Base-by-base conservation (phyloP, 2,888 invertebrate genomes). In the Ichneumoninae sp. region DNA sequence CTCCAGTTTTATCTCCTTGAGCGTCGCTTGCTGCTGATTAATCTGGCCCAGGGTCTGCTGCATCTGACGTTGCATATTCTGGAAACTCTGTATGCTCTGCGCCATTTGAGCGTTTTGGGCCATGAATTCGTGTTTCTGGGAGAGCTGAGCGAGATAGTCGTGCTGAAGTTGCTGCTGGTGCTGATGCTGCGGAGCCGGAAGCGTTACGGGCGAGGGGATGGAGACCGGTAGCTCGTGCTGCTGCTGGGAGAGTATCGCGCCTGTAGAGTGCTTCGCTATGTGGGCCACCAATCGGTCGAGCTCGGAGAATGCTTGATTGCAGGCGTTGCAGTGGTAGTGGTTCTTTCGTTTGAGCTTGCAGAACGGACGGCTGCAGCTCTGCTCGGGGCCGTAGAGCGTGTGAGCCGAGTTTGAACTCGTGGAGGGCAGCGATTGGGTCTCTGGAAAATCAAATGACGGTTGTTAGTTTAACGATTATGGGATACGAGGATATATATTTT, bases 281-380 rank as follows among this genome's bases (percentile, higher is more conserved):
- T 97, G 97, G 0, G 95, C 95, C 40, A 96, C 94, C 65, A 97
- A 93, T 77, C 96, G 95, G 80, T 96, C 96, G 74, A 96, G 93
- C 89, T 97, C 96, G n/a, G 96, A 96, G 92, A 96, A 97, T 0
- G 96, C 96, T 93, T 97, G 97, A 93, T 97, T 97, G 94, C 97
- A 97, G 70, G 96, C 95, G 90, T 96, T 96, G 93, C 97, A 97
- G 91, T 97, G 97, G 91, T 96, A 97, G 91, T 97, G 97, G 86
- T 96, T 96, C 90, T 96, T 96, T 83, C 96, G 95, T 93, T 97
- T 97, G 87, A 97, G 94, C 92, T 97, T 97, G 93, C 97, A 97
- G 92, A 97, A 97, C 4, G 97, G 97, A 26, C 97, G 94, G 75
- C 96, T 96, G 92, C 97, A 97, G 75, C 95, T 95, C 80, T 95